These are phyloP conservation scores for Coregonus sp. DNA, from an alignment of 2,797 vertebrate species.

Conservation along the genomic window DNA sequence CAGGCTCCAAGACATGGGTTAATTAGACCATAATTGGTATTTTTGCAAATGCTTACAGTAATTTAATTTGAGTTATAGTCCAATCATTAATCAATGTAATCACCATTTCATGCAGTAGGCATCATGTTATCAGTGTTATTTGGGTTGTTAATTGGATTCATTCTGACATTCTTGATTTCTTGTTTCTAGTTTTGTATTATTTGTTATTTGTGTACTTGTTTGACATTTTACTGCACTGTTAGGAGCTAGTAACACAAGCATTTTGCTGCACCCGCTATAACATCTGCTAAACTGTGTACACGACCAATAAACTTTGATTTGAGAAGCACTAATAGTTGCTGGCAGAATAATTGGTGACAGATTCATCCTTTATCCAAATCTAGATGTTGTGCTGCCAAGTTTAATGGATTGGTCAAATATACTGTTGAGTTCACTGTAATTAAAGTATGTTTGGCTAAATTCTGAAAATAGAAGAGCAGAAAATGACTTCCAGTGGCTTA, in stretches of 20 bases:
- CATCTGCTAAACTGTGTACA: too few relatives aligned
- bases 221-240: too few relatives aligned
- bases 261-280: too few relatives aligned
- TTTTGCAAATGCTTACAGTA: slow-evolving; percentile 55
- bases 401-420: slow-evolving; percentile 19
- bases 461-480: slow-evolving; percentile 4
- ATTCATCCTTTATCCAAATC: slow-evolving; percentile 8
- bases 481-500: slow-evolving; percentile 31
- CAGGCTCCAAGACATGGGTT: slow-evolving; percentile 48
- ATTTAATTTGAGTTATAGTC: slow-evolving; percentile 54
- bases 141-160: too few relatives aligned
- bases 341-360: slow-evolving; percentile 34
- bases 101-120: slow-evolving; percentile 24
- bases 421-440: background rate
- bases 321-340: slow-evolving; percentile 20
- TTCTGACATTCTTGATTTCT: too few relatives aligned
- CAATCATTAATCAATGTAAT: slow-evolving; percentile 13
- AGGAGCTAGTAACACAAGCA: too few relatives aligned
- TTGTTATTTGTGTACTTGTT: too few relatives aligned
- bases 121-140: slow-evolving; percentile 24
- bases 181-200: too few relatives aligned
- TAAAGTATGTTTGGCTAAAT: slow-evolving; percentile 7
- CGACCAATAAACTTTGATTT: background rate
- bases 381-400: background rate
- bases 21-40: slow-evolving; percentile 67